A percentile compares a stretch with the other conserved stretches of the same genome.
Conservation (phyloP, 2,113 vertebrate species). For the Centropus unirufus region DNA sequence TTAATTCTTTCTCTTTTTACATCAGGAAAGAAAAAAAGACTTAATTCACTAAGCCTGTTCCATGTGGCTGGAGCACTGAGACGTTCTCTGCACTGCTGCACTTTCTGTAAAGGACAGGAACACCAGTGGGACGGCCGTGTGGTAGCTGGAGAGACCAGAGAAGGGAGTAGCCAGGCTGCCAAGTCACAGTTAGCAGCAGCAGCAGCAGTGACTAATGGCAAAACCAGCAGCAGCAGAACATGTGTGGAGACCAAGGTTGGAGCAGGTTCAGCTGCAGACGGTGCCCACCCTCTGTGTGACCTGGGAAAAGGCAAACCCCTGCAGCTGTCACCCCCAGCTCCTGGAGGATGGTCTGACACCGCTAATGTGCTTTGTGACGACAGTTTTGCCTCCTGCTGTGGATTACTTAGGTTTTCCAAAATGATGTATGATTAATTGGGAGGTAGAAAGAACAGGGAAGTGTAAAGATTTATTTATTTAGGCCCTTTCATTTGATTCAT, state of each 20-base stretch:
- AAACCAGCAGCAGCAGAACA: neutral
- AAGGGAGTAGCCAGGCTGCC: neutral
- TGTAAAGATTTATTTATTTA: slow-evolving; percentile 69
- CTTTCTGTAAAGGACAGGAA: neutral
- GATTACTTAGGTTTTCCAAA: slow-evolving; percentile 16
- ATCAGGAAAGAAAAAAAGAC: neutral
- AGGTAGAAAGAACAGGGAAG: slow-evolving; percentile 67
- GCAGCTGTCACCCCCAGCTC: fast-evolving
- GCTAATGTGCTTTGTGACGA: fast-evolving
- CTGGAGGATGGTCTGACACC: neutral
- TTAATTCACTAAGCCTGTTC: neutral
- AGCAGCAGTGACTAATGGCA: neutral
- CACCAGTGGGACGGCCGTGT: neutral
- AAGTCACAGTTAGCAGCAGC: neutral
- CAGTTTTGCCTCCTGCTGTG: slow-evolving; percentile 29
- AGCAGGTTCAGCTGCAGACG: neutral
- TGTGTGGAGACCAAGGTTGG: fast-evolving
- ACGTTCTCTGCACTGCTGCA: neutral
- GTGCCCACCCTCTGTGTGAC: fast-evolving
- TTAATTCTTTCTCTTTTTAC: neutral
- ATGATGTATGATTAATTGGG: slow-evolving; percentile 43
- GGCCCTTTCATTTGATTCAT: slow-evolving; percentile 50
- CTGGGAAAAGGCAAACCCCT: fast-evolving
- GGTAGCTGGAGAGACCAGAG: neutral
- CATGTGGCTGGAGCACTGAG: neutral